Percentiles rank a stretch among this genome's conserved stretches.
These are phyloP conservation scores for Neodiprion virginianus DNA, from an alignment of 1,140 invertebrate species.

Conservation along the genomic window DNA sequence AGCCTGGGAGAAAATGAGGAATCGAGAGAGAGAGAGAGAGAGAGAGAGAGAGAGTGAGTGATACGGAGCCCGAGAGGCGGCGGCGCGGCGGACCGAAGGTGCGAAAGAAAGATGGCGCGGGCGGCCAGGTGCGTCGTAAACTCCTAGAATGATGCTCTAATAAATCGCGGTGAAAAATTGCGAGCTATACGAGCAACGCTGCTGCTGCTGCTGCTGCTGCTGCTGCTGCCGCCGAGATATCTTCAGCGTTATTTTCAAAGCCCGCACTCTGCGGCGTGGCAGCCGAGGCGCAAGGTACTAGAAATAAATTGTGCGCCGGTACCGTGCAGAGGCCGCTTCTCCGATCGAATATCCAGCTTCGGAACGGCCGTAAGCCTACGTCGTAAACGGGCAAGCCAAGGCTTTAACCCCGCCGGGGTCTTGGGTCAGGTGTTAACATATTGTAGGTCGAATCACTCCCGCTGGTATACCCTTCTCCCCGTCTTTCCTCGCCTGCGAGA, in stretches of 20 bases:
- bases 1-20: conserved; percentile 15
- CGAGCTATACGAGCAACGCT: background rate
- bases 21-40: conserved; percentile 11
- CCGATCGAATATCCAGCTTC: background rate
- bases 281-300: background rate
- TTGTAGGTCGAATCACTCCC: background rate
- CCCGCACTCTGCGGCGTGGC: too few species aligned
- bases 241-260: background rate
- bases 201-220: background rate
- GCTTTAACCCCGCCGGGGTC: background rate
- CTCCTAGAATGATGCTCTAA: conserved; percentile 7
- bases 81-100: background rate
- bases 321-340: background rate
- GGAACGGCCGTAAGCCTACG: background rate
- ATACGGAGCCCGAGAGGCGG: conserved; percentile 17
- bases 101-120: background rate
- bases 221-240: background rate
- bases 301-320: background rate
- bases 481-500: too few species aligned
- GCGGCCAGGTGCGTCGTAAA: conserved; percentile 3
- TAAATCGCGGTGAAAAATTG: conserved; percentile 7
- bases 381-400: background rate
- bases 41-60: background rate
- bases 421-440: background rate
- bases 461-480: too few species aligned